These are phyloP conservation scores for Aleiodes alternator DNA, from an alignment of 2,888 invertebrate genomes.

Conservation along the genomic window DNA sequence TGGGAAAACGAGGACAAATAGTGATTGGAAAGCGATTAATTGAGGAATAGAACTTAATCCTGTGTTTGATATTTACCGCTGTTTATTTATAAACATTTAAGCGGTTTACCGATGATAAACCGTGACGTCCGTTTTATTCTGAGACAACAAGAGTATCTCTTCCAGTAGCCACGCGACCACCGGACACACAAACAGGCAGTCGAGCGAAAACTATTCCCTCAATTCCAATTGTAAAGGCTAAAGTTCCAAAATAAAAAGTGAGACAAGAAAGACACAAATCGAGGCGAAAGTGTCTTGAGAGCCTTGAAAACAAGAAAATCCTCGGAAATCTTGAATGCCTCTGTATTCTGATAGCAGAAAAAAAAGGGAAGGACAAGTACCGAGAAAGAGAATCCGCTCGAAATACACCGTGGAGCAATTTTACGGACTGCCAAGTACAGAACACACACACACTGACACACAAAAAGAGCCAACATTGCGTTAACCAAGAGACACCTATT, in stretches of 20 bases:
- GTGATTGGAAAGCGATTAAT: constrained; percentile 29
- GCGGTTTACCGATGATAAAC: constrained; percentile 22
- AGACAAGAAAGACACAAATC: constrained; percentile 1
- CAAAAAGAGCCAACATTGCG: constrained; percentile 27
- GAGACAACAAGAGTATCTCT: not conserved
- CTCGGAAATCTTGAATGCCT: not conserved
- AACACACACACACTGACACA: constrained; percentile 35
- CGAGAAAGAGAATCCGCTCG: constrained; percentile 48
- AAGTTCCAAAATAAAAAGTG: not conserved
- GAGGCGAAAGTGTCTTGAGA: not conserved
- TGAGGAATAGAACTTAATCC: not conserved
- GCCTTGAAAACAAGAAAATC: constrained; percentile 18
- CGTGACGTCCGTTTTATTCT: constrained; percentile 30
- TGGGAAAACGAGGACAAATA: not conserved
- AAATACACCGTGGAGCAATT: constrained; percentile 53
- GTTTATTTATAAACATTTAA: constrained; percentile 30
- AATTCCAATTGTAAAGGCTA: constrained; percentile 24
- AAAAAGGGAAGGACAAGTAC: constrained; percentile 24
- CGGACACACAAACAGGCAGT: constrained; percentile 19
- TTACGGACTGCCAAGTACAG: constrained; percentile 50
- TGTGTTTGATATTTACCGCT: constrained; percentile 2
- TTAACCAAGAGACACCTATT: constrained; percentile 44
- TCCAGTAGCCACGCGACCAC: constrained; percentile 46
- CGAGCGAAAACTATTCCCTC: constrained; percentile 33
- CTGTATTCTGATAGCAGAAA: constrained; percentile 17